Evolutionary conservation across 2,888 invertebrate species (phyloP).

Genomic region (Congeria kusceri): DNA sequence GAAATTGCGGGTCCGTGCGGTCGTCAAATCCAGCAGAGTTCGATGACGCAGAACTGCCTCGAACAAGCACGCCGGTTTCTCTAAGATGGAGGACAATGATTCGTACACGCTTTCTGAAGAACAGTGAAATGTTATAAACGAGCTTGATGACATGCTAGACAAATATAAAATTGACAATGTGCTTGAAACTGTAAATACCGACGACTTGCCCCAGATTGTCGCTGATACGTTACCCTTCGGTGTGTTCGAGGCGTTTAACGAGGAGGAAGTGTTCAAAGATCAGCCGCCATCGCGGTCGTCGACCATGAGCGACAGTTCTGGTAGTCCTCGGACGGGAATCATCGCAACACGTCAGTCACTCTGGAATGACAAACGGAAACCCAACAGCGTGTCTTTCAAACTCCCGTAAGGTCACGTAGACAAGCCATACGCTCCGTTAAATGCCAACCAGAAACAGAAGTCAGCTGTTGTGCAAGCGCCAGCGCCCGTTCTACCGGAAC

Average conservation of each 20-base stretch:
- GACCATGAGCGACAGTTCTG: constrained; percentile 30
- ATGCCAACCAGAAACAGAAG: constrained; percentile 19
- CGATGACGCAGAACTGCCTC: background rate
- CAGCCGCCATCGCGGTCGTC: constrained; percentile 24
- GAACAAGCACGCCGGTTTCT: background rate
- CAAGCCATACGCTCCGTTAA: constrained; percentile 52
- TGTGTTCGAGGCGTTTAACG: constrained; percentile 12
- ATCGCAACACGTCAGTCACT: constrained; percentile 15
- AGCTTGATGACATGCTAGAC: constrained; percentile 34
- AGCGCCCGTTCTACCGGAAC: background rate
- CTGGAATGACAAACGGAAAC: constrained; percentile 12
- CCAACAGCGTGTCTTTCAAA: constrained; percentile 46
- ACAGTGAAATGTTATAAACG: constrained; percentile 22
- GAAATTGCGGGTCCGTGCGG: too few relatives aligned
- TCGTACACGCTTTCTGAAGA: constrained; percentile 11
- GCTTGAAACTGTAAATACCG: constrained; percentile 12
- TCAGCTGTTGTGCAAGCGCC: too few relatives aligned
- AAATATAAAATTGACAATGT: constrained; percentile 14
- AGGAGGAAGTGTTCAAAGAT: constrained; percentile 12
- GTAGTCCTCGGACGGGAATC: constrained; percentile 38
- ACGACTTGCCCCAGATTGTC: constrained; percentile 7
- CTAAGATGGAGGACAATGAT: constrained; percentile 2
- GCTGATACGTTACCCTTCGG: constrained; percentile 30
- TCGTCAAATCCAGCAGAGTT: too few relatives aligned
- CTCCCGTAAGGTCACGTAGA: constrained; percentile 50